Evolutionary conservation across 2,888 invertebrate genomes (phyloP).

Genomic region (Ceriagrion tenellum): DNA sequence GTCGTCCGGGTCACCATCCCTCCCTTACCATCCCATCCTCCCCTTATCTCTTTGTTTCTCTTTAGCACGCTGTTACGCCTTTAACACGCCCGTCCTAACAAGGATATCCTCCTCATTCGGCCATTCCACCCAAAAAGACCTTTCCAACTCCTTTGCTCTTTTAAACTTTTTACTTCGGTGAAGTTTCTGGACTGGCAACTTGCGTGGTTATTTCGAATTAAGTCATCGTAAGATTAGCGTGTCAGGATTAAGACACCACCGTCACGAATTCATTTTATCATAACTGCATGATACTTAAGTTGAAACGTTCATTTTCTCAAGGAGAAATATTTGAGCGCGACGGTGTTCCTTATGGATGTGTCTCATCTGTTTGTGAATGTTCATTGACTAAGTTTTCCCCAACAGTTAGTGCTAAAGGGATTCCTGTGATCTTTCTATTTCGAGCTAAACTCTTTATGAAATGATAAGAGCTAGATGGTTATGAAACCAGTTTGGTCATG

Average conservation of each 20-base stretch:
- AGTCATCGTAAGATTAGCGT: not conserved
- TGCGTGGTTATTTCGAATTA: not conserved
- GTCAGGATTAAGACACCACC: not conserved
- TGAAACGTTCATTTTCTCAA: not conserved
- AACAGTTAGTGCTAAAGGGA: not conserved
- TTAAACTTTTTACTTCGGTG: not conserved
- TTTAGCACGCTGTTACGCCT: not conserved
- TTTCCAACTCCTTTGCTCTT: not conserved
- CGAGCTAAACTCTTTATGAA: too few relatives aligned
- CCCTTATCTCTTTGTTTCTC: not conserved
- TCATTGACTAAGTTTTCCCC: not conserved
- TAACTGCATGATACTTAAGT: not conserved
- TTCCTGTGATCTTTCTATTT: not conserved
- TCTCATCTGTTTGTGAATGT: not conserved
- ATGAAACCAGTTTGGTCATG: too few relatives aligned
- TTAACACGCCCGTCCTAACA: not conserved
- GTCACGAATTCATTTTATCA: not conserved
- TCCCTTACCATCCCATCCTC: not conserved
- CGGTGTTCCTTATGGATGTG: not conserved
- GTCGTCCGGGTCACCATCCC: not conserved
- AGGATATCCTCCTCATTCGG: not conserved
- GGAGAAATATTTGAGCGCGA: not conserved
- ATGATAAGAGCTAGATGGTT: too few relatives aligned
- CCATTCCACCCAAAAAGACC: not conserved
- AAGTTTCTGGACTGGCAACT: not conserved